Conservation (phyloP, 2,113 vertebrate species). For the Eupsittula cactorum region DNA sequence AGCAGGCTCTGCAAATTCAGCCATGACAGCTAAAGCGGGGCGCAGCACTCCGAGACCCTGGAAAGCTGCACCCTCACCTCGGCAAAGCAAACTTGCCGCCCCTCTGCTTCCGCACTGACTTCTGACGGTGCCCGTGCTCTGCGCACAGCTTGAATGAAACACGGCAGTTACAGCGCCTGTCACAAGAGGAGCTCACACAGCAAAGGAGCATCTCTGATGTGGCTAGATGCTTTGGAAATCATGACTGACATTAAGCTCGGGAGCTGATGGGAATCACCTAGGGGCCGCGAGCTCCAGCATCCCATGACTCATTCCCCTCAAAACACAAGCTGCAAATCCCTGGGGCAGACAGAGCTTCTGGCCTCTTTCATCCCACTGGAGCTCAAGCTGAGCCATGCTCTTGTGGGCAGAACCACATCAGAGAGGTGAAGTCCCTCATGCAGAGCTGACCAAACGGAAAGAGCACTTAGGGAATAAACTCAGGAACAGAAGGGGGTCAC, state of each 20-base stretch:
- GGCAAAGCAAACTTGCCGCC: accelerated
- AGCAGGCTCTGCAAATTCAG: background rate
- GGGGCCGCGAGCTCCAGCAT: background rate
- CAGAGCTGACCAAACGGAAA: background rate
- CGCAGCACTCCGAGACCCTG: background rate
- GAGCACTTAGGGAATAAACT: background rate
- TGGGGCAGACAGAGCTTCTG: background rate
- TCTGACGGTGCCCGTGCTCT: accelerated
- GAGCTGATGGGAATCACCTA: background rate
- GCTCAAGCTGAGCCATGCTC: background rate
- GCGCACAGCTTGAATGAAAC: background rate
- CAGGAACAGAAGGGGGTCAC: background rate
- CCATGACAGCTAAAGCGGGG: background rate
- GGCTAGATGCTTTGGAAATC: background rate
- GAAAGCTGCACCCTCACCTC: background rate
- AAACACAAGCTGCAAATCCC: background rate
- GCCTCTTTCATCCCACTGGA: background rate
- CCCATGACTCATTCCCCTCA: background rate
- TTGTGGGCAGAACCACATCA: background rate
- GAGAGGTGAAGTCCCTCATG: background rate
- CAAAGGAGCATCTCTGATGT: accelerated
- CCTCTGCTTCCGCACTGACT: accelerated
- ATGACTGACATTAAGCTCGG: background rate
- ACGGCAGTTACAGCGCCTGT: background rate
- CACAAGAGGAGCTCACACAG: background rate